Conservation (phyloP, 2,888 invertebrate genomes). For the Drosophila robusta region DNA sequence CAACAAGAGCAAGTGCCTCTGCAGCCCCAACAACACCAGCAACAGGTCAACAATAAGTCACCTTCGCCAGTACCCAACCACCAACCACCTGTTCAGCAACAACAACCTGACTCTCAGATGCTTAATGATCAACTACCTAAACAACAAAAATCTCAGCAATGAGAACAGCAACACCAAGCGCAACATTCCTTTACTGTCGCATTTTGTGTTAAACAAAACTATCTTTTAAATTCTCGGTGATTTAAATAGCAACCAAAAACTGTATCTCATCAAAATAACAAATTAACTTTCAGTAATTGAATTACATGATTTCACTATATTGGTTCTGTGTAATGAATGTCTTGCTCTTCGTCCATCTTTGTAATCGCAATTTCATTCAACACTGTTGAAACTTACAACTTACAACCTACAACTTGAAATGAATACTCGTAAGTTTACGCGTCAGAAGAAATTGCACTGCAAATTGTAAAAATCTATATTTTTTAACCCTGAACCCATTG, state of each 20-base stretch:
- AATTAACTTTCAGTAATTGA: conserved; percentile 16
- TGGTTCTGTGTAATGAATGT: too few species aligned
- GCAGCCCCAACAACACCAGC: conserved; percentile 18
- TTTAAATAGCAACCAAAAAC: conserved; percentile 27
- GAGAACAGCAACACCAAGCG: conserved; percentile 29
- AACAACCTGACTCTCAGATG: conserved; percentile 3
- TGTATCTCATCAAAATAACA: conserved; percentile 18
- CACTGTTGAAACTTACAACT: background rate
- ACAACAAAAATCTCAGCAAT: conserved; percentile 12
- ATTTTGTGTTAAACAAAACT: conserved; percentile 21
- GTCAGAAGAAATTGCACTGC: too few species aligned
- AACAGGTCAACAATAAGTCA: conserved; percentile 44
- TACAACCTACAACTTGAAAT: background rate
- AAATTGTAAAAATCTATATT: too few species aligned
- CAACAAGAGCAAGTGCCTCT: background rate
- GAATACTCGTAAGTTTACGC: background rate
- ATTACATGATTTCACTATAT: background rate
- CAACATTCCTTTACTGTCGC: conserved; percentile 53
- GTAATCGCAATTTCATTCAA: background rate
- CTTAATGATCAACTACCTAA: background rate
- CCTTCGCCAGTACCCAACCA: conserved; percentile 33
- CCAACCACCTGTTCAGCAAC: conserved; percentile 40
- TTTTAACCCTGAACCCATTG: too few species aligned
- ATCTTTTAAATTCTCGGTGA: conserved; percentile 28
- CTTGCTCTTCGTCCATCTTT: too few species aligned